Evolutionary conservation across 2,888 invertebrate species (phyloP).

Genomic region (Sussaba pulchella): DNA sequence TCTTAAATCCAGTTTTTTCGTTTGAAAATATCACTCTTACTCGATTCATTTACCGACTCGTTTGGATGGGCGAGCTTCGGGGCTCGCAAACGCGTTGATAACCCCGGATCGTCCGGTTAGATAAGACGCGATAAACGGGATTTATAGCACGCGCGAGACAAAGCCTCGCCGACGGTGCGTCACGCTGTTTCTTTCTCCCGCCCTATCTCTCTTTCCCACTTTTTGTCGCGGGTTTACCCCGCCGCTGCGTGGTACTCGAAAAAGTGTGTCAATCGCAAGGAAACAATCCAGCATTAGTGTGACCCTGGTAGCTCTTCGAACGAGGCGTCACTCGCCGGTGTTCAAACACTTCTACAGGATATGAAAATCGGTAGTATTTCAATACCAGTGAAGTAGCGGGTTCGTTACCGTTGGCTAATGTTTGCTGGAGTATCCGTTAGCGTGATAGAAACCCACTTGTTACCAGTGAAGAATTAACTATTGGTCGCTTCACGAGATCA

Average conservation of each 20-base stretch:
- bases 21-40: no score
- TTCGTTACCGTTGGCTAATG: no score
- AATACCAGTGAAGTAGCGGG: no score
- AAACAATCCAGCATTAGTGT: slow-evolving; percentile 34
- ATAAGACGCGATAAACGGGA: slow-evolving; percentile 1
- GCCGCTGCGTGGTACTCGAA: slow-evolving; percentile 46
- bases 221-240: slow-evolving; percentile 61
- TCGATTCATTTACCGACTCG: no score
- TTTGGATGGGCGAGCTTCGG: no score
- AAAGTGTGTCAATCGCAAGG: slow-evolving; percentile 61
- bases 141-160: not conserved
- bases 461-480: no score
- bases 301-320: slow-evolving; percentile 7
- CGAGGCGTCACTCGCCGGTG: not conserved
- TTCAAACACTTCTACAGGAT: not conserved
- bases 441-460: no score
- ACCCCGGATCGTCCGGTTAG: slow-evolving; percentile 21
- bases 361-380: not conserved
- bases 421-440: no score
- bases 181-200: slow-evolving; percentile 14
- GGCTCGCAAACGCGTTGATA: slow-evolving; percentile 3
- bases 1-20: no score
- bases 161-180: slow-evolving; percentile 29
- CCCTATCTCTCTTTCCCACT: not conserved
- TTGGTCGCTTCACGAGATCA: no score